Evolutionary conservation across 2,113 vertebrate species (phyloP), one percentile per base, ranked within the genome.

Genomic region (Brachyistius frenatus): DNA sequence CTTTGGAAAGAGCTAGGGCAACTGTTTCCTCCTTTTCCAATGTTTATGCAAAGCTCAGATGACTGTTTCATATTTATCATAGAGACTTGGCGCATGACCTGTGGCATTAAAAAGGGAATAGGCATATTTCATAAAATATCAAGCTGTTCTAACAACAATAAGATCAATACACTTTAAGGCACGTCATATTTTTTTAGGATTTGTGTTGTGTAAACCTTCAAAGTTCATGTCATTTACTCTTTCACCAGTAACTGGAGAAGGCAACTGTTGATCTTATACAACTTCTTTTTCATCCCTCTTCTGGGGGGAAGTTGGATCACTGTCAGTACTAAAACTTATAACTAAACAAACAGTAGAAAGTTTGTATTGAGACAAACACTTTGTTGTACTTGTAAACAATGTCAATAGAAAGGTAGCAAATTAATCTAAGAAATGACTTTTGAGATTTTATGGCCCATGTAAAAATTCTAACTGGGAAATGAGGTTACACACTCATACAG

Each of bases 301-400:
- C 49, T 7, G 14, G 44, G 2, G 44, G 7, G 11, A 46, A 46
- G 44, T 23, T 52, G 49, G 4, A 16, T 14, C 49, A 52, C 49
- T 7, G 7, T 52, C 16, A 16, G 1, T 16, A 7, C 44, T 46
- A 46, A 9, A 46, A 46, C 14, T 14, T 15, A 32, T 16, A 58
- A 50, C 44, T 54, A 68, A 61, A 30, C 46, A 65, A 71, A 50
- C 11, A 39, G 41, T 50, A 35, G 53, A 41, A 57, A 52, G 54
- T 79, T 66, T 72, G 46, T 58, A 65, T 66, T 15, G 13, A 46
- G 16, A 39, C n/a, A 63, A 54, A 60, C 31, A 55, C 30, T 61
- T 41, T 49, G 31, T 39, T 32, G 2, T 32, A 15, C 46, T 50
- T 36, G 1, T 47, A 23, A 23, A 11, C 44, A 31, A 9, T 49